Base-by-base conservation (phyloP, 2,113 vertebrate genomes). In the Delphinapterus leucas region DNA sequence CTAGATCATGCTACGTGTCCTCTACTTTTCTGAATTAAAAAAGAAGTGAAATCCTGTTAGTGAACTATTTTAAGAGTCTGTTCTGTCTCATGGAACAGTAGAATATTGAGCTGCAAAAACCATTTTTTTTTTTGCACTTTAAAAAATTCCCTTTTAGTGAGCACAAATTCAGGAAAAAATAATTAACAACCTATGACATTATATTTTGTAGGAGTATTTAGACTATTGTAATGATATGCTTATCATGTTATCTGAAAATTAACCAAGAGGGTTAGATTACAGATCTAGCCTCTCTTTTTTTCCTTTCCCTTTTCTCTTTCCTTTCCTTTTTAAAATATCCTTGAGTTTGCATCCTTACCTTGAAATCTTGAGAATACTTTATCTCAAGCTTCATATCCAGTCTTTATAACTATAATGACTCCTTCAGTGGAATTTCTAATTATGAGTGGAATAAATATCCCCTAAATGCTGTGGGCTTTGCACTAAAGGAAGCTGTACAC, bases 161-260 rank as follows among this genome's bases (percentile, higher is more conserved):
- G 41, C 28, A 53, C 26, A 77, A 65, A 41, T 77, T 81, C 44
- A 91, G 87, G 23, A 93, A 76, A 83, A 86, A 84, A 63, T 60
- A 90, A 77, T 28, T 44, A 86, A 77, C 6, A 53, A 28, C 33
- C 25, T 71, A 20, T 21, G 4, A 20, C 28, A 85, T 77, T 92
- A 47, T 90, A 92, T 96, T 94, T 58, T 89, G 2, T 80, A 63
- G 18, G n/a, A 84, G 8, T 77, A 25, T 76, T 93, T 89, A 83
- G 76, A 76, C 38, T 70, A 33, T 44, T 85, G 55, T 84, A 74
- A 80, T 93, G 55, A 82, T 49, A 80, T 55, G 9, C 13, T 93
- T 82, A 70, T 15, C 8, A 0, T 20, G 31, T 80, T 94, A 65
- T 76, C 31, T 83, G 65, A 71, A 95, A 92, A 71, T 63, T 33